Base-by-base conservation (phyloP, 2,888 invertebrate species). In the Ametastegia equiseti region DNA sequence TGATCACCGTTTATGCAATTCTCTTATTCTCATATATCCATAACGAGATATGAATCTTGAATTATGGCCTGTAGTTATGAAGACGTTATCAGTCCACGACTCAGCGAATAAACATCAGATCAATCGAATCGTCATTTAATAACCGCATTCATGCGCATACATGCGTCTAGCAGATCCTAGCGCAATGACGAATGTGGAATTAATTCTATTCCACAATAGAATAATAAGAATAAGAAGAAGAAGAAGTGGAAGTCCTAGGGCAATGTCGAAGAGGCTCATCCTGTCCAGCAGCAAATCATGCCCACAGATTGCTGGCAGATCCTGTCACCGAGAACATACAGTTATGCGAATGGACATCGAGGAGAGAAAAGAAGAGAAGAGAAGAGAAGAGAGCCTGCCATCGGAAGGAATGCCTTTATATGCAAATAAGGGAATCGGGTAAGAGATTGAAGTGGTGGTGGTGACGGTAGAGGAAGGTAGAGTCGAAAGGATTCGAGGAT, bases 401-500 rank as follows among this genome's bases (percentile, higher is more conserved):
- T 86, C 84, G 65, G 13, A n/a, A 88, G 91, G 91, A 91, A 91
- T 91, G 91, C 91, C 90, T 91, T 91, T 91, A 91, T 91, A 91
- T 91, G 91, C 91, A 91, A 91, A 91, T 91, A 84, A 88, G 87
- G 83, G 80, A 83, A 85, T 84, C 83, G 33, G 75, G 75, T 71
- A 45, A 47, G 75, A 75, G 75, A 75, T 54, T 75, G 45, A 75
- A 75, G 54, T 54, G 75, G 71, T 71, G 75, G 75, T 75, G 75
- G 75, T 75, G 75, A 54, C 45, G 75, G 54, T 15, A n/a, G n/a
- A n/a, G n/a, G n/a, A n/a, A n/a, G n/a, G 71, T 45, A 30, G 30
- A 60, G 60, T 30, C 60, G 60, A 6, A 54, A 19, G 60, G 30
- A 23, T 23, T 23, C 7, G 23, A 11, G 9, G 60, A 27, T 19